Evolutionary conservation across 2,888 invertebrate genomes (phyloP), one percentile per base, ranked within the genome.

Genomic region (Coelopa pilipes): DNA sequence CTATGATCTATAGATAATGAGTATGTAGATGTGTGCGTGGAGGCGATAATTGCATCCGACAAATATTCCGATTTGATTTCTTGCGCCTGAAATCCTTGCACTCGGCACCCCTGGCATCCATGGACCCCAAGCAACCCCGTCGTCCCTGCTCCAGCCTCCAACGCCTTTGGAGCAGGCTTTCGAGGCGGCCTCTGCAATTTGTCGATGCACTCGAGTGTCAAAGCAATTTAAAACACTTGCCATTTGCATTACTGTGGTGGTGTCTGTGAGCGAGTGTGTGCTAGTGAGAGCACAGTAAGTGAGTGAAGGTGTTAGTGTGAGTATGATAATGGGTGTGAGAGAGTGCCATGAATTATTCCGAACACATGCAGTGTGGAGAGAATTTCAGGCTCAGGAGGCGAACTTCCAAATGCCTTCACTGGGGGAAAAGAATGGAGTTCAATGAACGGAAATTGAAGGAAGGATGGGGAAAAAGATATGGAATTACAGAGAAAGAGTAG

Each of bases 131-230:
- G 34, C 34, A 4, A 4, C 34, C 34, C 34, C 7, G 34, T 34
- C 34, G 4, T 34, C 34, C 7, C 7, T 34, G 34, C 34, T 34
- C 34, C 34, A n/a, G n/a, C n/a, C n/a, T n/a, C 34, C 34, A 34
- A 21, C 55, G n/a, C 3, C 15, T 34, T 34, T 34, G 34, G 34
- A 34, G 34, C 34, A 34, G 34, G 34, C 34, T 34, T 34, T 34
- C 34, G 7, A 34, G 34, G 34, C 7, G 57, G 19, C 76, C 76
- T 77, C 53, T 50, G 76, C 75, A 78, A 78, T 78, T 78, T 77
- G 77, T 77, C 78, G 76, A 78, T 76, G 75, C 76, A 78, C 74
- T 78, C 77, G 78, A 75, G 79, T 79, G 79, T 79, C 76, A 79
- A 78, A 76, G 78, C 75, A 76, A 78, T 78, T 79, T 78, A 53